phyloP scores from a whole-genome alignment of 1,140 invertebrate species.

The Spodoptera frugiperda region DNA sequence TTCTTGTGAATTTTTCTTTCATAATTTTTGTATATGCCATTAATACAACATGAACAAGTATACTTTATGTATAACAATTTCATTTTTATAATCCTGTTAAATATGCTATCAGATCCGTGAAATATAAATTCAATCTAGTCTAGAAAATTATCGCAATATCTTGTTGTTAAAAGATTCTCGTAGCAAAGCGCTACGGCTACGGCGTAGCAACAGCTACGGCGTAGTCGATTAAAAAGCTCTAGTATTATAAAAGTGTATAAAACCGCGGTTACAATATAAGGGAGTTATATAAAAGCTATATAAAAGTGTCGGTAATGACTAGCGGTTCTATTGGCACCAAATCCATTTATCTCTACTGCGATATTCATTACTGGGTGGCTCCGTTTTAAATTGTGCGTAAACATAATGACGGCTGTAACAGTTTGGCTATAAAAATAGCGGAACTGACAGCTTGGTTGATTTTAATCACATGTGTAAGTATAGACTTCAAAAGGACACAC shows the following conservation, averaged over 20 bases:
- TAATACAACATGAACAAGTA: background rate
- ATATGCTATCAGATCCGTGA: no score
- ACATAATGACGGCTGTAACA: slow-evolving; percentile 58
- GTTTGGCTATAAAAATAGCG: slow-evolving; percentile 50
- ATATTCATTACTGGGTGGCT: slow-evolving; percentile 60
- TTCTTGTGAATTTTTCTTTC: no score
- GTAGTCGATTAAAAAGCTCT: background rate
- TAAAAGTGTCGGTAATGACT: slow-evolving; percentile 39
- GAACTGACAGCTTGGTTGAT: no score
- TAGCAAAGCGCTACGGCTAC: no score
- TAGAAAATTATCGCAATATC: no score
- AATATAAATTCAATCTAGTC: no score
- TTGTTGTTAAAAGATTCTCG: no score
- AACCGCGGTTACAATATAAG: background rate
- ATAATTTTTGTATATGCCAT: background rate
- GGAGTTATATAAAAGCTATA: slow-evolving; percentile 17
- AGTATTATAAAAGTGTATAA: background rate
- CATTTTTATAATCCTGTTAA: no score
- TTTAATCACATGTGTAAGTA: no score
- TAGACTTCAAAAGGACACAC: no score
- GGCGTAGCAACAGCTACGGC: background rate
- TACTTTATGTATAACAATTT: no score
- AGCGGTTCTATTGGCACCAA: slow-evolving; percentile 53
- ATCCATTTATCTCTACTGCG: slow-evolving; percentile 57
- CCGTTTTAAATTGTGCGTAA: slow-evolving; percentile 61